These are phyloP conservation scores for Schizothorax lantsangensis DNA, from an alignment of 2,797 vertebrate genomes.

Conservation along the genomic window DNA sequence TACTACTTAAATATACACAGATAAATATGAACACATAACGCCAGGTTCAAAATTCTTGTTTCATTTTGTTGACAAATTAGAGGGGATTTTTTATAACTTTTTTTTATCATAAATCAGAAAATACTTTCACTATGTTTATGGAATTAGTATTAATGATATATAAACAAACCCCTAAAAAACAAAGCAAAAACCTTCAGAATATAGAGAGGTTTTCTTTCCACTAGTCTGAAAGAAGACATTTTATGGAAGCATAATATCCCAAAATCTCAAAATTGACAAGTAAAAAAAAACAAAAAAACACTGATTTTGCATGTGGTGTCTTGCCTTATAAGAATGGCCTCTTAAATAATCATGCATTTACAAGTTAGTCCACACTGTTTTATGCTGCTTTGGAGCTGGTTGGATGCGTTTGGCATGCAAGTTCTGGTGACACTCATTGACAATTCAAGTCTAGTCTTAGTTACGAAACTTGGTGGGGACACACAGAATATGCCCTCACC, in stretches of 20 bases:
- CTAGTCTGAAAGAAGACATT: not conserved
- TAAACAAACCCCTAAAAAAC: not conserved
- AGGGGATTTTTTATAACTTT: not conserved
- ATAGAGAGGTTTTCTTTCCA: not conserved
- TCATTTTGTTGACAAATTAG: not conserved
- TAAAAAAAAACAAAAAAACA: not conserved
- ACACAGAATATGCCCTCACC: constrained; percentile 67
- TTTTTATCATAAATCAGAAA: not conserved
- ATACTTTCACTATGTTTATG: not conserved
- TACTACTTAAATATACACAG: not conserved
- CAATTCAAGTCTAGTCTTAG: not conserved
- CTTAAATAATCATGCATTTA: not conserved
- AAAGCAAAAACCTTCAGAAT: not conserved
- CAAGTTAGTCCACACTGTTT: not conserved
- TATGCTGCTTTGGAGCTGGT: not conserved
- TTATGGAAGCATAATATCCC: not conserved
- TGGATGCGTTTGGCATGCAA: not conserved
- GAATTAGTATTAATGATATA: not conserved
- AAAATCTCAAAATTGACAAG: not conserved
- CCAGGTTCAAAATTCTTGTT: not conserved
- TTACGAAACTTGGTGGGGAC: not conserved
- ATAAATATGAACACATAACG: not conserved
- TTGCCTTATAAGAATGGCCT: not conserved
- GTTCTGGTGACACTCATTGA: not conserved
- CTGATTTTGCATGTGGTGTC: not conserved